Conservation (phyloP, 2,113 vertebrate genomes). For the Rhinolophus ferrumequinum region DNA sequence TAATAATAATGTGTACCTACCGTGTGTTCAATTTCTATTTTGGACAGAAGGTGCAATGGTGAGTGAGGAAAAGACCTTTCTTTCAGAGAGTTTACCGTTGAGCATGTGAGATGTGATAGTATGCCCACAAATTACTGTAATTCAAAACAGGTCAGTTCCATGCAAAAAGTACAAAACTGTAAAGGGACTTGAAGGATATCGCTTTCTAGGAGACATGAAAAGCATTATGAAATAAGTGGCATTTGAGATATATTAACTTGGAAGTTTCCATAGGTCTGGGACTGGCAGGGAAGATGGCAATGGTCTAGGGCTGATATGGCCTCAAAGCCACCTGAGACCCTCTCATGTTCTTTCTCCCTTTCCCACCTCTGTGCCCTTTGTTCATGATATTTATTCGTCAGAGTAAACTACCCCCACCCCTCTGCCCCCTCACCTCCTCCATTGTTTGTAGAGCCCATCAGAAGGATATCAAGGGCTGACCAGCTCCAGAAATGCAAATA, state of each 20-base stretch:
- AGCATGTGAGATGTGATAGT: background rate
- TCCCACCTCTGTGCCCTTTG: background rate
- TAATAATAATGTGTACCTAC: background rate
- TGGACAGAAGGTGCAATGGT: background rate
- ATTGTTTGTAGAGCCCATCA: background rate
- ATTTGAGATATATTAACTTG: background rate
- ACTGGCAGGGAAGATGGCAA: background rate
- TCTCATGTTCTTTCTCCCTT: background rate
- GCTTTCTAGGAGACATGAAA: background rate
- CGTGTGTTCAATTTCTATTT: background rate
- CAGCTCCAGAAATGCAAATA: background rate
- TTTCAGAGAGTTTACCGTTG: background rate
- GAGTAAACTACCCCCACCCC: rapidly evolving
- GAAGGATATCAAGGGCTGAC: background rate
- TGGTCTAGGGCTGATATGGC: background rate
- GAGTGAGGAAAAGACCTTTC: background rate
- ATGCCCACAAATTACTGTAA: background rate
- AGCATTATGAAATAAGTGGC: background rate
- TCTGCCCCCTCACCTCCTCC: background rate
- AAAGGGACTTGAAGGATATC: background rate
- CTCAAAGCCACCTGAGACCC: background rate
- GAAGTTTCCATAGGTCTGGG: background rate
- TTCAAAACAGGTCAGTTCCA: background rate
- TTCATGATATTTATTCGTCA: background rate
- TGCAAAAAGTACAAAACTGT: background rate